Base-by-base conservation (phyloP, 1,140 invertebrate genomes). In the Pygmarrhopalites habei region DNA sequence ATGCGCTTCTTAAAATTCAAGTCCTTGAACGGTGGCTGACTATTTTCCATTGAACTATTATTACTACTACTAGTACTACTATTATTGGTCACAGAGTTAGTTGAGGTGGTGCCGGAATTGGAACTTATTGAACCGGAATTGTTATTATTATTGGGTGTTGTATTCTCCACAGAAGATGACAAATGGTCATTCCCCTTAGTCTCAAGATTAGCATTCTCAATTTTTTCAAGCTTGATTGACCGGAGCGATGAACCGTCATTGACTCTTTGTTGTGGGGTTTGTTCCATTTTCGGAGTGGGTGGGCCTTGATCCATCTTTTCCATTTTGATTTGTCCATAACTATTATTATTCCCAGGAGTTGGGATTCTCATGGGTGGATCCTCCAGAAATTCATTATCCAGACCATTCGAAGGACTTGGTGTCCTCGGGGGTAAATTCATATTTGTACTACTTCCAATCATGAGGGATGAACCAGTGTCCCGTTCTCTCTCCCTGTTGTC, bases 1-100 rank as follows among this genome's bases (percentile, higher is more conserved):
- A 23, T 15, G 23, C 14, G 4, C 3, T 23, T 17, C 7, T 57
- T 29, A 26, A 51, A 60, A 57, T 60, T 63, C 17, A 58, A n/a
- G 28, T 68, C 63, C 58, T 68, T 68, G 14, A 64, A 64, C 41
- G 64, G 66, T 19, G 58, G 62, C 29, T 64, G 58, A 19, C 64
- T 19, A 56, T 5, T 30, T n/a, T 47, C 41, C 26, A 43, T 21
- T 19, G 39, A 41, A 39, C 32, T 32, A 44, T 28, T 28, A 57
- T 32, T 56, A 35, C 35, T 61, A 26, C 47, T 61, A 41, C 29
- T 52, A 46, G 10, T 17, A 35, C 32, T 35, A 7, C 15, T 5
- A 35, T 5, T 35, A 7, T 5, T 7, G 5, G 32, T 35, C 5
- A 35, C 32, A 35, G 32, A 7, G 5, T 5, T 35, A 7, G 32